Base-by-base conservation (phyloP, 1,140 invertebrate genomes). In the Trachelipus rathkii region DNA sequence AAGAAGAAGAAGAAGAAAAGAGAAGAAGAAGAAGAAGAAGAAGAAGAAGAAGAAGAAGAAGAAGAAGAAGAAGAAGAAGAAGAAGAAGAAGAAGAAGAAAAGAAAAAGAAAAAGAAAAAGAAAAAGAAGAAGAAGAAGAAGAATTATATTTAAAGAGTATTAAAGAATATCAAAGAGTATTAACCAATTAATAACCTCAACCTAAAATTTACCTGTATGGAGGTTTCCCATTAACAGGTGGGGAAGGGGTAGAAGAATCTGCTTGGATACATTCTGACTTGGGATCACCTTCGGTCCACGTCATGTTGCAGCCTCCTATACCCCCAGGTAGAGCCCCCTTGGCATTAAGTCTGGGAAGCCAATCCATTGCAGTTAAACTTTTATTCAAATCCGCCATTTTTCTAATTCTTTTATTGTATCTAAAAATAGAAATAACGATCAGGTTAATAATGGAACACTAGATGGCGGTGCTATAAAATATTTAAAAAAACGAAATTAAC, bases 331-430 rank as follows among this genome's bases (percentile, higher is more conserved):
- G 78, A n/a, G 84, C 83, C 53, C 82, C 80, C 21, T 75, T 67
- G 67, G 82, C 86, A 80, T 84, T 86, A 72, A 88, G 83, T 72
- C 85, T 84, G 69, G 87, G 86, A 73, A 88, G 83, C 88, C 88
- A 89, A 80, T 88, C 87, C 85, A 89, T 88, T 71, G 87, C 86
- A 70, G 87, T 88, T 71, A 88, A 83, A 83, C 86, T 88, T 78
- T 84, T 84, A 77, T 87, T 87, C 50, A 88, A 80, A 74, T 87
- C 85, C 67, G 85, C 84, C 86, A 81, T 81, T 74, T 21, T 24
- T 21, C 53, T 60, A 3, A 1, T 33, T 33, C 33, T 33, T 33
- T 33, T 33, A 33, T 6, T 3, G 33, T n/a, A 6, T 33, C 33
- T 33, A 6, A n/a, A n/a, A n/a, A 33, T 33, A 33, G 6, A 33